These are phyloP conservation scores for Triplophysa yarkandensis DNA, from an alignment of 2,797 vertebrate genomes.

Conservation along the genomic window DNA sequence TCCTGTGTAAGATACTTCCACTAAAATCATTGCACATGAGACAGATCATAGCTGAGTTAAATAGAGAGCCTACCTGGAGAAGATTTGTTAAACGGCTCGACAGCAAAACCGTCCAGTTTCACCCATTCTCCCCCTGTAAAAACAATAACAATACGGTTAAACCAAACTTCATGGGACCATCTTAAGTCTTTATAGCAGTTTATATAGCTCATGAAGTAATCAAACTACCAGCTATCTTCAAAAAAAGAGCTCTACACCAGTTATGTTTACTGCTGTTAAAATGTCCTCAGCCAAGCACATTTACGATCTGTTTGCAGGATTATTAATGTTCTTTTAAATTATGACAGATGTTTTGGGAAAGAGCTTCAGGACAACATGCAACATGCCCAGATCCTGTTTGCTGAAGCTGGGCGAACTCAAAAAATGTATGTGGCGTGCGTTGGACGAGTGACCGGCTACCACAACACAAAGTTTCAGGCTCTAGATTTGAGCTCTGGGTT, in stretches of 20 bases:
- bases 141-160: conserved; percentile 22
- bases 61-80: conserved; percentile 68
- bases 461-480: conserved; percentile 69
- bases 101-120: conserved; percentile 79
- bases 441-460: conserved; percentile 59
- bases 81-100: conserved; percentile 76
- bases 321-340: conserved; percentile 30
- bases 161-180: neutral
- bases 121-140: conserved; percentile 76
- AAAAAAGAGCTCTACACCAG: neutral
- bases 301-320: conserved; percentile 27
- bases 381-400: conserved; percentile 39
- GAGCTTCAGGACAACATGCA: neutral
- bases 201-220: neutral
- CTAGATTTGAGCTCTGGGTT: conserved; percentile 61
- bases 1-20: neutral
- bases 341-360: conserved; percentile 28
- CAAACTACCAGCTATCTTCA: neutral
- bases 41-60: conserved; percentile 7
- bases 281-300: conserved; percentile 28
- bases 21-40: neutral
- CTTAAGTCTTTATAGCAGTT: neutral
- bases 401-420: conserved; percentile 12
- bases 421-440: conserved; percentile 37
- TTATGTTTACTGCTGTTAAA: conserved; percentile 22